Percentiles rank a stretch among this genome's conserved stretches.
Evolutionary conservation across 2,888 invertebrate genomes (phyloP).

Genomic region (Prosapia bicincta): DNA sequence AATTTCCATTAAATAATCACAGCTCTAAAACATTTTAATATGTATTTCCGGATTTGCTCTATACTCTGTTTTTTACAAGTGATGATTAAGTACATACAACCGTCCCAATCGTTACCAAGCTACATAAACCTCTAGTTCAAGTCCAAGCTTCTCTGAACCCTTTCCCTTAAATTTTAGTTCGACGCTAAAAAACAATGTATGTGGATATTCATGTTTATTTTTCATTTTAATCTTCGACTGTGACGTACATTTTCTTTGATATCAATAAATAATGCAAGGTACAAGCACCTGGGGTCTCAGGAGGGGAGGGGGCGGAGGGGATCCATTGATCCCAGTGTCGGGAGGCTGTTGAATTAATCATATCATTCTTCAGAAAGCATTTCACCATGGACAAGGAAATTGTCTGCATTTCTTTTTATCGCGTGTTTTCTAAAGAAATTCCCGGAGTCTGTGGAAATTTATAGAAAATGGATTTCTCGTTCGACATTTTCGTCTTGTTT

Average conservation of each 20-base stretch:
- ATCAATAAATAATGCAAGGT: slow-evolving; percentile 2
- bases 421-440: too few species aligned
- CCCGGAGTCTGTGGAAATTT: background rate
- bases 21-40: too few species aligned
- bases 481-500: too few species aligned
- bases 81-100: too few species aligned
- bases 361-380: background rate
- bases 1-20: too few species aligned
- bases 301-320: background rate
- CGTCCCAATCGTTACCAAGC: too few species aligned
- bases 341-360: background rate
- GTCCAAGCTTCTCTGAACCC: too few species aligned
- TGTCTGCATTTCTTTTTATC: background rate
- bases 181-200: background rate
- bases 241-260: background rate
- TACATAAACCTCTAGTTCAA: too few species aligned
- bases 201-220: background rate
- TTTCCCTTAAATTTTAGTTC: background rate
- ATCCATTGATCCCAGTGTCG: background rate
- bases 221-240: background rate
- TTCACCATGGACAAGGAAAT: background rate
- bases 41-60: too few species aligned
- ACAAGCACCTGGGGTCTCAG: background rate
- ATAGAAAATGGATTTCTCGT: background rate
- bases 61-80: too few species aligned